These are phyloP conservation scores for Rhabdophis nuchalis DNA, from an alignment of 2,797 vertebrate genomes.

Conservation along the genomic window DNA sequence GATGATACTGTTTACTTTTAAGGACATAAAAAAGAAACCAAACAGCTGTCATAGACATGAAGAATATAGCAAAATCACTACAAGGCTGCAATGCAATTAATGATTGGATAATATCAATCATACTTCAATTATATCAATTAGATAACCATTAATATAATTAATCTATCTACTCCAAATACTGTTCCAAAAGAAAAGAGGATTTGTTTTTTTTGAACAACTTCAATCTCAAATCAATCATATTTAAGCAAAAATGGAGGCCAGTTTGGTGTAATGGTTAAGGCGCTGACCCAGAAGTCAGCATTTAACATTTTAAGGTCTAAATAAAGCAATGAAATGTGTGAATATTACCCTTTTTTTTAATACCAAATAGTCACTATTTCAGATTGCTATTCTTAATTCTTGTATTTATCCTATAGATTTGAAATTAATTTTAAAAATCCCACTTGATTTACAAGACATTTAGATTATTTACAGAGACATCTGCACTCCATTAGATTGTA, in stretches of 20 bases:
- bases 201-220: neutral
- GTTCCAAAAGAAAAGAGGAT: neutral
- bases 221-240: neutral
- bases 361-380: neutral
- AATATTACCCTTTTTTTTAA: neutral
- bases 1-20: neutral
- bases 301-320: neutral
- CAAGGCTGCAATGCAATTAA: neutral
- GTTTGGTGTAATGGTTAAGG: neutral
- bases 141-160: neutral
- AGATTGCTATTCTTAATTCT: neutral
- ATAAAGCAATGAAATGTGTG: neutral
- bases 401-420: neutral
- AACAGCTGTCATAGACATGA: neutral
- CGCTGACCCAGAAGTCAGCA: neutral
- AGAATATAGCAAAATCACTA: neutral
- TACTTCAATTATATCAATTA: neutral
- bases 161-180: neutral
- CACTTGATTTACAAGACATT: neutral
- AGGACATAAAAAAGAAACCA: neutral
- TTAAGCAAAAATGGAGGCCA: neutral
- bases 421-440: neutral
- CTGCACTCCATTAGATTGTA: slow-evolving; percentile 20
- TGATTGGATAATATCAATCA: neutral
- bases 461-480: neutral